Conservation (phyloP, 2,888 invertebrate genomes). For the Tricholauxania praeusta region DNA sequence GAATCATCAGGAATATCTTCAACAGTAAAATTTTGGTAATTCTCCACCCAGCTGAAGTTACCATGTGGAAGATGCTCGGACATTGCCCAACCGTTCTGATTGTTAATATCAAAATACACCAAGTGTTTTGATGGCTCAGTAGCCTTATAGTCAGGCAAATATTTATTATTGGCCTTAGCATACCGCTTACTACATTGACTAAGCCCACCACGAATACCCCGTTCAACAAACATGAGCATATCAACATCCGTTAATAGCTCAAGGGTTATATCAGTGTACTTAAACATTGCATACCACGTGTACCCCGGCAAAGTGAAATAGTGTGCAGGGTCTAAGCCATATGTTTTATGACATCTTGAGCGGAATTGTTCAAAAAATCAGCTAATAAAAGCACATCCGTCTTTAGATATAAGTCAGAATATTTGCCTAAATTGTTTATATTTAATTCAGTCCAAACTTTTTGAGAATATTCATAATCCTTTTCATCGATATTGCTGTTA, state of each 20-base stretch:
- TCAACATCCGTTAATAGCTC: neutral
- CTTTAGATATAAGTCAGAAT: slow-evolving; percentile 28
- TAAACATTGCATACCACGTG: neutral
- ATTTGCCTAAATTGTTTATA: neutral
- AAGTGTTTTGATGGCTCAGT: slow-evolving; percentile 47
- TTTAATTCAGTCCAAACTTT: neutral
- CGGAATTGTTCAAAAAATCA: slow-evolving; percentile 33
- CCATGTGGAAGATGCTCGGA: slow-evolving; percentile 52
- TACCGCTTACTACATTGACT: neutral
- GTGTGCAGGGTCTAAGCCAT: slow-evolving; percentile 17
- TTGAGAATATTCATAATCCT: neutral
- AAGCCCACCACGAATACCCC: no score
- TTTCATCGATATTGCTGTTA: neutral
- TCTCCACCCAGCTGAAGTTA: slow-evolving; percentile 55
- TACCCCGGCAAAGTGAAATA: no score
- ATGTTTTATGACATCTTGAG: slow-evolving; percentile 1
- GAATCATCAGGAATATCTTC: slow-evolving; percentile 41
- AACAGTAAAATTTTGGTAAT: slow-evolving; percentile 34
- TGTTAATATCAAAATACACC: slow-evolving; percentile 59
- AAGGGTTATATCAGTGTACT: neutral
- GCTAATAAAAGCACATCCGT: slow-evolving; percentile 25
- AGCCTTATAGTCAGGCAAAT: neutral
- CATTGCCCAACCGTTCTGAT: slow-evolving; percentile 61
- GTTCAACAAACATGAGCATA: slow-evolving; percentile 2
- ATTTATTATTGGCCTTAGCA: slow-evolving; percentile 4